Conservation (phyloP, 1,140 invertebrate species). For the Diorhabda sublineata region DNA sequence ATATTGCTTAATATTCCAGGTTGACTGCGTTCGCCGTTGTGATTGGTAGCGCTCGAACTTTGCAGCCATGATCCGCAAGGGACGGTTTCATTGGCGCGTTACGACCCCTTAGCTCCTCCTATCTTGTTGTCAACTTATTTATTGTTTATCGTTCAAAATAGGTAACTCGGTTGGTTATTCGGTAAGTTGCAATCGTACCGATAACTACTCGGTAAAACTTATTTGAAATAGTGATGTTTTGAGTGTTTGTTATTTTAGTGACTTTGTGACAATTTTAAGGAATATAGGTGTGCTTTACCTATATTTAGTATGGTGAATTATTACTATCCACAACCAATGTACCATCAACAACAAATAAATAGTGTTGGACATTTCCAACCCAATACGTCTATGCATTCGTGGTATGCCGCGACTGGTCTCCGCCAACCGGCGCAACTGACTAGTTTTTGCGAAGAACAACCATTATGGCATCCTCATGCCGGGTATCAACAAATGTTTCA, state of each 20-base stretch:
- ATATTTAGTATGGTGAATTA: conserved; percentile 54
- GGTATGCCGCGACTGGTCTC: conserved; percentile 37
- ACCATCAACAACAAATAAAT: conserved; percentile 53
- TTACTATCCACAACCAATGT: conserved; percentile 56
- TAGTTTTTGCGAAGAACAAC: conserved; percentile 37
- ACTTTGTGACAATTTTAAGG: neutral
- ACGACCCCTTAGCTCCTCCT: conserved; percentile 8
- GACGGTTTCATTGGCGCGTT: conserved; percentile 24
- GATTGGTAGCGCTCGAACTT: conserved; percentile 23
- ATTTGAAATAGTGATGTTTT: neutral
- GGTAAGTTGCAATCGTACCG: conserved; percentile 6
- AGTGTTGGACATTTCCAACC: conserved; percentile 29
- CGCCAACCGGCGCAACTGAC: conserved; percentile 29
- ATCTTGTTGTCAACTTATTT: conserved; percentile 14
- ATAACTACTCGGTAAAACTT: conserved; percentile 6
- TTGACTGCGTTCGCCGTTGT: conserved; percentile 14
- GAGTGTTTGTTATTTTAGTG: conserved; percentile 1
- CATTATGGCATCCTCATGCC: conserved; percentile 39
- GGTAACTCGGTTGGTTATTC: conserved; percentile 15
- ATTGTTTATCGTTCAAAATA: conserved; percentile 20
- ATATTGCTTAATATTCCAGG: conserved; percentile 31
- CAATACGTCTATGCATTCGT: conserved; percentile 34
- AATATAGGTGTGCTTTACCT: neutral
- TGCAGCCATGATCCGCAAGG: conserved; percentile 34
- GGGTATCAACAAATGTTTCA: conserved; percentile 37